A percentile compares a stretch with the other conserved stretches of the same genome.
Conservation (phyloP, 1,140 invertebrate genomes). For the Sarcophaga bullata region DNA sequence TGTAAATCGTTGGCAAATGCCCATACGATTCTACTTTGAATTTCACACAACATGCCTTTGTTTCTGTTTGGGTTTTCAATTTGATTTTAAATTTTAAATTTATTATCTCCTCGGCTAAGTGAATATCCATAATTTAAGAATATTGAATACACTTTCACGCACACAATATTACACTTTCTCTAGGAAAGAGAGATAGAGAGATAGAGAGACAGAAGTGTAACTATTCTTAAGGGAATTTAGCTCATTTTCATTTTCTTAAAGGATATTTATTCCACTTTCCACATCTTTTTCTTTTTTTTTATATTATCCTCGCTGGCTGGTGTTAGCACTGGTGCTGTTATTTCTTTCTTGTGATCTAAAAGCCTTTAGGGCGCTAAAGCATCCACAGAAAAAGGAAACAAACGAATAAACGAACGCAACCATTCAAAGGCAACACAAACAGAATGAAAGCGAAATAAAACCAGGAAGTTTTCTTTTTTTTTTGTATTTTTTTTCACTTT, state of each 20-base stretch:
- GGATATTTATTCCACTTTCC: background rate
- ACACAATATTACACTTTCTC: background rate
- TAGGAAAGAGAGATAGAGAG: background rate
- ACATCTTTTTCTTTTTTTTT: background rate
- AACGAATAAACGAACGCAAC: background rate
- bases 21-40: no score
- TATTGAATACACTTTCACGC: background rate
- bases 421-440: background rate
- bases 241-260: slow-evolving; percentile 15
- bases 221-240: background rate
- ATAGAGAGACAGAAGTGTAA: background rate
- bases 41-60: no score
- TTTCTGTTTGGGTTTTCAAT: no score
- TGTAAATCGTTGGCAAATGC: no score
- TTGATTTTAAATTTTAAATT: no score
- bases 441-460: background rate
- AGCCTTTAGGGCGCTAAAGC: background rate
- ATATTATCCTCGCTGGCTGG: background rate
- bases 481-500: background rate
- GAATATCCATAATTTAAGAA: background rate
- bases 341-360: background rate
- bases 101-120: background rate
- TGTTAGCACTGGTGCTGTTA: no score
- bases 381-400: no score
- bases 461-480: background rate